Base-by-base conservation (phyloP, 2,888 invertebrate species). In the Idaea aversata region DNA sequence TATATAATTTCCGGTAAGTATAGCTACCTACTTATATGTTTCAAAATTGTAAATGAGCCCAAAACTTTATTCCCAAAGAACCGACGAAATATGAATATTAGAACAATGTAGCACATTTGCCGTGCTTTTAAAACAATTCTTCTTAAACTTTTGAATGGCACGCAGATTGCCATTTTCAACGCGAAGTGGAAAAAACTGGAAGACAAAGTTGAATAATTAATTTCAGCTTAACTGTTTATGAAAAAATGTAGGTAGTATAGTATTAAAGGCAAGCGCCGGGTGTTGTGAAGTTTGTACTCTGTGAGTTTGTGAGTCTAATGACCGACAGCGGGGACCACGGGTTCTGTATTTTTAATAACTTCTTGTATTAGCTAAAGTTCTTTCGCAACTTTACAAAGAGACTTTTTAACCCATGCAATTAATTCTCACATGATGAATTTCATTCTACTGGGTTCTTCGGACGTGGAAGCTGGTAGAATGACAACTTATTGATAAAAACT, bases 341-440 rank as follows among this genome's bases (percentile, higher is more conserved):
- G 82, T 83, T 84, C 80, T 83, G 86, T 86, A 85, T 88, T 87
- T 87, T 87, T 86, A 86, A 88, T 85, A 84, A 83, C 80, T 75
- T 75, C 76, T 74, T 76, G 78, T 82, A 77, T 75, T 79, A 83
- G 79, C 78, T 70, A 72, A 71, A 79, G 71, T 72, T 74, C 79
- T 75, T 75, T 77, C 73, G 70, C 73, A 71, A 71, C 66, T 74
- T 70, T 63, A 62, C 58, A 35, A 68, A 67, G 66, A 65, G 66
- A 67, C 63, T 15, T 15, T 59, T 6, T 59, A 15, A 59, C 15
- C 15, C 15, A 15, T 15, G 15, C 10, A 13, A 10, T 13, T 47
- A 7, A 5, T 47, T 7, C 10, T 13, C 47, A 2, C 10, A 7
- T n/a, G n/a, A 7, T 36, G 4, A 10, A 36, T 36, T 5, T 36